Evolutionary conservation across 2,888 invertebrate genomes (phyloP), one percentile per base, ranked within the genome.

Genomic region (Seladonia tumulorum): DNA sequence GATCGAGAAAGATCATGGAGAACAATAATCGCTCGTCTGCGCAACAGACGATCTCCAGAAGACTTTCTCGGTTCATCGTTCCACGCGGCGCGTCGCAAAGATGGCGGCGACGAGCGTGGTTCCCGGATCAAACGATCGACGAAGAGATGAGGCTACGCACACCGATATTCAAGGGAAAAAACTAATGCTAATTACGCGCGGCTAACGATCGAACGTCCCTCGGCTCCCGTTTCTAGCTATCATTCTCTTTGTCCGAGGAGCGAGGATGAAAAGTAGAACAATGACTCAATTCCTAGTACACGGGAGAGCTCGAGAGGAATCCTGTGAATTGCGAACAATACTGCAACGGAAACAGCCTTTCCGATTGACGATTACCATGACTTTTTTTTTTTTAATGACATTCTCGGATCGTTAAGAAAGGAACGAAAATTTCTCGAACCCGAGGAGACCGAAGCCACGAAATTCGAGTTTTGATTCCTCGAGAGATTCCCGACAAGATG

Each of bases 261-360:
- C 18, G 49, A 72, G 66, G 47, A 29, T 66, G n/a, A 60, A 68
- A 77, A 80, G 53, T 68, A 60, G 68, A 84, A 79, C 79, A 25
- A 60, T 18, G 57, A 82, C 68, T 92, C 90, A 92, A 92, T 92
- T 92, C 91, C 91, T 88, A 82, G 82, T 72, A 49, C 87, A 29
- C 87, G 80, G 79, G 47, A 82, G 81, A 78, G 45, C 76, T 76
- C 81, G 74, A 73, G 73, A 81, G 77, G 60, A 73, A 79, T 68
- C 39, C n/a, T 60, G 63, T 5, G 29, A 63, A 63, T 53, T 53
- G 22, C 1, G 0, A 53, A 10, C 22, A 10, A 10, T 3, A 10
- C 53, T n/a, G 22, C 53, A 53, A 53, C 53, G 0, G 22, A 22
- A 53, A 22, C 22, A 22, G 8, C 49, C 18, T 49, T 2, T 4